Percentiles rank a stretch among this genome's conserved stretches.
phyloP scores from a whole-genome alignment of 2,113 vertebrate genomes.

The Nipponia nippon region DNA sequence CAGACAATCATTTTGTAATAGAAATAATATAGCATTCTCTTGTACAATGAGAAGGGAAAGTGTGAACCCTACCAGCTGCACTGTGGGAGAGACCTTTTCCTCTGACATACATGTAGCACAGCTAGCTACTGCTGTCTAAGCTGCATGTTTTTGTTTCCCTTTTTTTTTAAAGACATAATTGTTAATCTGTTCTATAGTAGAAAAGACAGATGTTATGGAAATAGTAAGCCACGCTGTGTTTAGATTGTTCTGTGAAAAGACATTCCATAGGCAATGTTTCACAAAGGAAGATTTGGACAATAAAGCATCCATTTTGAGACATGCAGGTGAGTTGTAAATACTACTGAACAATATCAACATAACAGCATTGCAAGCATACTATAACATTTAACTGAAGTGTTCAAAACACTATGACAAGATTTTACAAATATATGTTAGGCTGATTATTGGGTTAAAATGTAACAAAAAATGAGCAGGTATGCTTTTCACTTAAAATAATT shows the following conservation, averaged over 20 bases:
- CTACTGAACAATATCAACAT: neutral
- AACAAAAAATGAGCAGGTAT: neutral
- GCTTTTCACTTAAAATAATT: neutral
- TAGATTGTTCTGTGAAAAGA: constrained; percentile 52
- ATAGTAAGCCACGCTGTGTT: constrained; percentile 58
- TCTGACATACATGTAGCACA: constrained; percentile 18
- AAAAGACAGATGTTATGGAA: constrained; percentile 80
- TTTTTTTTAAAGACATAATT: constrained; percentile 46
- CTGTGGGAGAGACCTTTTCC: constrained; percentile 31
- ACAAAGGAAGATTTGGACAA: constrained; percentile 66
- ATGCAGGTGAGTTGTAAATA: constrained; percentile 61
- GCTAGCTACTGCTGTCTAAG: neutral
- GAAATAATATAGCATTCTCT: constrained; percentile 40
- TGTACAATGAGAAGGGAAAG: constrained; percentile 20
- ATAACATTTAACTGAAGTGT: neutral
- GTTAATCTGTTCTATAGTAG: constrained; percentile 70
- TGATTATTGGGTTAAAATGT: constrained; percentile 55
- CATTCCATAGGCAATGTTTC: constrained; percentile 55
- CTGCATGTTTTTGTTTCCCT: neutral
- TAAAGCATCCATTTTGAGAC: constrained; percentile 59
- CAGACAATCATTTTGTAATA: constrained; percentile 13
- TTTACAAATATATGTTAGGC: constrained; percentile 2
- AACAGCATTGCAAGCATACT: neutral
- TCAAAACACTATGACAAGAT: neutral
- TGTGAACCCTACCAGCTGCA: constrained; percentile 34